Evolutionary conservation across 2,888 invertebrate genomes (phyloP).

Genomic region (Melanotus villosus): DNA sequence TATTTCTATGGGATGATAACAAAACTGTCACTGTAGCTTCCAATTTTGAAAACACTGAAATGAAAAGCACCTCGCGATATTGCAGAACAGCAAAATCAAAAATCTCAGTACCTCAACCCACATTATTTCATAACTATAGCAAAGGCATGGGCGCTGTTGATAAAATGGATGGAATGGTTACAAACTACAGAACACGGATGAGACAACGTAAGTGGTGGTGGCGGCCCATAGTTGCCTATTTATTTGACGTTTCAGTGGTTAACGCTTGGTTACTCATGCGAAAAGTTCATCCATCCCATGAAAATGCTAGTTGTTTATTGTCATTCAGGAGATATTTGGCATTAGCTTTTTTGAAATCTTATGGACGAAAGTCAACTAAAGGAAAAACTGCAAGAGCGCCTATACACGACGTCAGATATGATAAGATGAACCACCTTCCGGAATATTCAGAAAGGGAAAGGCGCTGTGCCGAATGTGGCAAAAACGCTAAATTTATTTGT

Average conservation of each 20-base stretch:
- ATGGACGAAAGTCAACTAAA: not conserved
- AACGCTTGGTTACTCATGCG: conserved; percentile 13
- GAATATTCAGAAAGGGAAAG: conserved; percentile 25
- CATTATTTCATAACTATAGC: not conserved
- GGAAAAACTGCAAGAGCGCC: conserved; percentile 5
- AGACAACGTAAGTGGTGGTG: no score
- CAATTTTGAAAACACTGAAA: not conserved
- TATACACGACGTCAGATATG: conserved; percentile 18
- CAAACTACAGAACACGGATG: not conserved
- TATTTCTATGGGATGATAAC: conserved; percentile 1
- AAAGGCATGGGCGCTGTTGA: not conserved
- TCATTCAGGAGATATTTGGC: conserved; percentile 23
- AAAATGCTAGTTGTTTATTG: not conserved
- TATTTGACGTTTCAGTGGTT: not conserved
- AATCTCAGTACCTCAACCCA: not conserved
- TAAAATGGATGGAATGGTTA: not conserved
- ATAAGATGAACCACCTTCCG: conserved; percentile 24
- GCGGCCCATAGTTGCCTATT: not conserved
- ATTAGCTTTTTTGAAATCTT: conserved; percentile 8
- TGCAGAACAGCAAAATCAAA: not conserved
- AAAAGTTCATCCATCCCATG: conserved; percentile 13
- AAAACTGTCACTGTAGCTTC: conserved; percentile 5
- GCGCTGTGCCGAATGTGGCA: conserved; percentile 13
- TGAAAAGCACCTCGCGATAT: not conserved
- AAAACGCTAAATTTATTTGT: conserved; percentile 25